Conservation (phyloP, 2,113 vertebrate species). For the Phocoena sinus region DNA sequence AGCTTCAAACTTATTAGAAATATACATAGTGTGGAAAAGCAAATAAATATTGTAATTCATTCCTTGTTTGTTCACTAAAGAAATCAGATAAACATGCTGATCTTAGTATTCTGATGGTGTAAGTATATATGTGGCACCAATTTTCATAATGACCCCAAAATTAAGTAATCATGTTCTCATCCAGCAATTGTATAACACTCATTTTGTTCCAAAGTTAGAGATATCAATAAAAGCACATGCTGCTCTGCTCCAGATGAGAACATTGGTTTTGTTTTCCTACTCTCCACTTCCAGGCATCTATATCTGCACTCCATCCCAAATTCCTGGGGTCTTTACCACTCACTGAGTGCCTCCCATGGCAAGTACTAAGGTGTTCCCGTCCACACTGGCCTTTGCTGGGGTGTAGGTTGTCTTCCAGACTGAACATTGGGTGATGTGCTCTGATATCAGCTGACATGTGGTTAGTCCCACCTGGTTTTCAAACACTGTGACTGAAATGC, state of each 20-base stretch:
- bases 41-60: constrained; percentile 9
- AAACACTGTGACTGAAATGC: not conserved
- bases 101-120: not conserved
- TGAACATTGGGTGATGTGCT: not conserved
- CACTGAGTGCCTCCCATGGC: not conserved
- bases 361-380: not conserved
- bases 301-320: not conserved
- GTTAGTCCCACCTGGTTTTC: not conserved
- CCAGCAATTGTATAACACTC: not conserved
- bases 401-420: not conserved
- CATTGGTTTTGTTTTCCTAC: not conserved
- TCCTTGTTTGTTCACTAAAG: not conserved
- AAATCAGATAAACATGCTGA: not conserved
- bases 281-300: not conserved
- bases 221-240: not conserved
- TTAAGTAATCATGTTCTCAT: not conserved
- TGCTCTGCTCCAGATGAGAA: not conserved
- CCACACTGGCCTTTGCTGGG: not conserved
- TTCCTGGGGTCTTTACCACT: not conserved
- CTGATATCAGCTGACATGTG: not conserved
- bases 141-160: not conserved
- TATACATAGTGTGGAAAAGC: not conserved
- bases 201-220: not conserved
- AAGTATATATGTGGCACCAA: not conserved
- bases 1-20: constrained; percentile 20